Evolutionary conservation across 2,113 vertebrate genomes (phyloP).

Genomic region (Saimiri boliviensis): DNA sequence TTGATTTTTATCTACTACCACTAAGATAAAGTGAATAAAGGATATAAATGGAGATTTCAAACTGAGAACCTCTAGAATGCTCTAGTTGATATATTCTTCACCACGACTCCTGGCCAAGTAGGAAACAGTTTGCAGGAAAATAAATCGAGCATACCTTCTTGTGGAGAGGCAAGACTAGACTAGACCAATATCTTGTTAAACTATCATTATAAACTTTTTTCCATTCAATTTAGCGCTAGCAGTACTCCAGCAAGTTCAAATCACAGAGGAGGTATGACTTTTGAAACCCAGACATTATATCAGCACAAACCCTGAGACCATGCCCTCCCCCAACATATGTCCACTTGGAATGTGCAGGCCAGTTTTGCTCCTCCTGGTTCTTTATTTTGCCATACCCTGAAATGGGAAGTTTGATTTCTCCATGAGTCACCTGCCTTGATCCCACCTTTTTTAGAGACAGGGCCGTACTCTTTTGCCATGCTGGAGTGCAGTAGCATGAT

Average conservation of each 20-base stretch:
- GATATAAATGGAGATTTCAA: neutral
- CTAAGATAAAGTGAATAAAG: neutral
- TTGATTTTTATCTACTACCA: neutral
- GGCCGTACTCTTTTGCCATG: no score
- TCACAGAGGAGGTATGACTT: neutral
- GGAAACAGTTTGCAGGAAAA: neutral
- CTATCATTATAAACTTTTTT: neutral
- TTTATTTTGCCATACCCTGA: constrained; percentile 3
- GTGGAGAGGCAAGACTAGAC: neutral
- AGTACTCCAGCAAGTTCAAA: constrained; percentile 27
- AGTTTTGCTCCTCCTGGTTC: neutral
- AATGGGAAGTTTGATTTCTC: neutral
- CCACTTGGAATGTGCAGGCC: neutral
- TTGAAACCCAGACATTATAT: neutral
- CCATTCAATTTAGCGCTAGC: neutral
- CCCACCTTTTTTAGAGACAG: no score
- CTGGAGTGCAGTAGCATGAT: no score
- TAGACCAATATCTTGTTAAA: neutral
- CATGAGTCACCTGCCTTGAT: no score
- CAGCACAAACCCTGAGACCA: neutral
- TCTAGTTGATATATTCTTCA: neutral
- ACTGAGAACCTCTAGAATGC: constrained; percentile 10
- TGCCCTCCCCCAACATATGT: neutral
- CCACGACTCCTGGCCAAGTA: neutral
- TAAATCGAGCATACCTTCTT: neutral